Evolutionary conservation across 2,888 invertebrate genomes (phyloP).

Genomic region (Tetanocera ferruginea): DNA sequence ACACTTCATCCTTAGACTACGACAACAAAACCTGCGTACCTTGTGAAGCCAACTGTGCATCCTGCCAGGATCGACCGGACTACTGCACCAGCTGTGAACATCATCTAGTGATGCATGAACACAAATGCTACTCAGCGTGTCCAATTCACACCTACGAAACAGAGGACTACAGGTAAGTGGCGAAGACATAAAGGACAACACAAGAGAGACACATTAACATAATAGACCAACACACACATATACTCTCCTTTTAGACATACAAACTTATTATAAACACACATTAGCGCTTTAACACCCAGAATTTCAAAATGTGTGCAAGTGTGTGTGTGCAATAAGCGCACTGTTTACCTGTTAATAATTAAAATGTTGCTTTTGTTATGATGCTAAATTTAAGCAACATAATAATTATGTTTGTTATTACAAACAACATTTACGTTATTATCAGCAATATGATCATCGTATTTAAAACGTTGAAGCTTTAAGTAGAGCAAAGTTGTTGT

Average conservation of each 20-base stretch:
- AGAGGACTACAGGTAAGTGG: conserved; percentile 81
- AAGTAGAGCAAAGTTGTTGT: not conserved
- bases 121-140: conserved; percentile 87
- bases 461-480: not conserved
- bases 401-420: not conserved
- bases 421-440: not conserved
- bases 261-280: not conserved
- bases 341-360: not conserved
- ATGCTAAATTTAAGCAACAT: not conserved
- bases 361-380: not conserved
- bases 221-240: not conserved
- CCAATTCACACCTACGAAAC: conserved; percentile 87
- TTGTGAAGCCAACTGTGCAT: conserved; percentile 88
- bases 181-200: not conserved
- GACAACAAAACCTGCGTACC: conserved; percentile 84
- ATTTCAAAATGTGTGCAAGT: too few species aligned
- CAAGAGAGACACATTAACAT: not conserved
- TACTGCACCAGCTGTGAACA: conserved; percentile 90
- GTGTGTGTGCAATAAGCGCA: not conserved
- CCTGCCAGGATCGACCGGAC: conserved; percentile 86
- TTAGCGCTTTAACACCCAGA: not conserved
- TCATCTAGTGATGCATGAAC: conserved; percentile 85
- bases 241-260: not conserved
- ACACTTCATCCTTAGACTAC: conserved; percentile 71
- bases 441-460: not conserved